These are phyloP conservation scores for Ephydatia muelleri DNA, from an alignment of 37 sponge, comb jelly and placozoan genomes.

Conservation along the genomic window DNA sequence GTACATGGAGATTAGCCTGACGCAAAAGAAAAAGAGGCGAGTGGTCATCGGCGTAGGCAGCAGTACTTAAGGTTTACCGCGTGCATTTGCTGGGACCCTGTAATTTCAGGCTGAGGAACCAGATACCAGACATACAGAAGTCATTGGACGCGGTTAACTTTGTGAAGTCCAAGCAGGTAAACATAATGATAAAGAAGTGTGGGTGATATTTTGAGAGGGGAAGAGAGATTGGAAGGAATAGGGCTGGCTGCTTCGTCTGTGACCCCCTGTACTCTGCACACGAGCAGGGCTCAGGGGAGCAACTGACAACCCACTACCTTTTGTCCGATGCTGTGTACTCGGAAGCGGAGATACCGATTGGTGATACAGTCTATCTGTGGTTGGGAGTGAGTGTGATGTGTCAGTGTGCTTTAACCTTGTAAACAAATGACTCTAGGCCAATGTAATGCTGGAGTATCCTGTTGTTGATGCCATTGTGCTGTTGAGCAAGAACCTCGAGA, in stretches of 20 bases:
- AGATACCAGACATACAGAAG: constrained; percentile 86
- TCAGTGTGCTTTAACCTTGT: not conserved
- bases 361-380: constrained; percentile 86
- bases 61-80: not conserved
- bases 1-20: constrained; percentile 88
- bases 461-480: constrained; percentile 81
- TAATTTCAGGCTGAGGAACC: constrained; percentile 59
- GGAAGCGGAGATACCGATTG: constrained; percentile 79
- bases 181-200: too few relatives aligned
- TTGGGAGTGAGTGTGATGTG: constrained; percentile 68
- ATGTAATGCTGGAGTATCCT: constrained; percentile 95
- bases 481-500: constrained; percentile 72
- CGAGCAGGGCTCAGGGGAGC: constrained; percentile 39
- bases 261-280: too few relatives aligned
- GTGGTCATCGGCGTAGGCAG: not conserved
- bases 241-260: not conserved
- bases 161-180: constrained; percentile 55
- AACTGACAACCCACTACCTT: constrained; percentile 69
- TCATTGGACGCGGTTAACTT: constrained; percentile 70
- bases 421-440: constrained; percentile 59
- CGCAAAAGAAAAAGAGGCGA: constrained; percentile 76
- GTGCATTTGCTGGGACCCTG: not conserved
- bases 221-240: not conserved
- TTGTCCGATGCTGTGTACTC: constrained; percentile 87
- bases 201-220: not conserved